Percentiles rank a stretch among this genome's conserved stretches.
Evolutionary conservation across 2,797 vertebrate genomes (phyloP).

Genomic region (Sebastes cheni): DNA sequence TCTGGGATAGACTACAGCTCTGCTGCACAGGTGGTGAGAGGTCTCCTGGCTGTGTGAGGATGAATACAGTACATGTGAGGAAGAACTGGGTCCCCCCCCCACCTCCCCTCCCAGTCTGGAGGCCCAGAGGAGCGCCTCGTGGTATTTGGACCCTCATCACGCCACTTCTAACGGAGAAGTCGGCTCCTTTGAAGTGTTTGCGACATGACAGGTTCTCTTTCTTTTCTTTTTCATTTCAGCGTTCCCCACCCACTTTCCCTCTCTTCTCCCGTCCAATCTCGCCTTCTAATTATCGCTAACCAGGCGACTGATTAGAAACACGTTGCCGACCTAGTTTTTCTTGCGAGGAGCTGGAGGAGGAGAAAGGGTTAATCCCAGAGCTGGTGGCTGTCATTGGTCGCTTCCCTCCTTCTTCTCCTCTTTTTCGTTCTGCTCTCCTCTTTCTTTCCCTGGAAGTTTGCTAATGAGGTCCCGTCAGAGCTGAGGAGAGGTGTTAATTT

Average conservation of each 20-base stretch:
- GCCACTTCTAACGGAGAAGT: slow-evolving; percentile 82
- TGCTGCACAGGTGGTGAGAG: slow-evolving; percentile 67
- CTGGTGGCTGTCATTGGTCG: slow-evolving; percentile 87
- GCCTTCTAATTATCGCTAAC: slow-evolving; percentile 88
- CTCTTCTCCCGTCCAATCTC: slow-evolving; percentile 79
- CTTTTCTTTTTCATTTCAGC: slow-evolving; percentile 83
- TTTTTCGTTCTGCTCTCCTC: slow-evolving; percentile 74
- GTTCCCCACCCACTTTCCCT: slow-evolving; percentile 81
- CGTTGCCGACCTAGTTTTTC: slow-evolving; percentile 85
- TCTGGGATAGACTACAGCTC: slow-evolving; percentile 64
- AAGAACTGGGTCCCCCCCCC: slow-evolving; percentile 58
- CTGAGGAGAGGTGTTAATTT: slow-evolving; percentile 89
- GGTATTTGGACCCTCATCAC: slow-evolving; percentile 79
- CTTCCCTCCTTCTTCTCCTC: slow-evolving; percentile 79
- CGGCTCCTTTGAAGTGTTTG: slow-evolving; percentile 84
- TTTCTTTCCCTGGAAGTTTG: slow-evolving; percentile 86
- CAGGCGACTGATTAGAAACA: slow-evolving; percentile 88
- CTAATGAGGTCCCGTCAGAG: slow-evolving; percentile 91
- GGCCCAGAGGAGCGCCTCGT: slow-evolving; percentile 74
- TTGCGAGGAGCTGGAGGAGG: slow-evolving; percentile 71
- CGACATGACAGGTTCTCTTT: slow-evolving; percentile 85
- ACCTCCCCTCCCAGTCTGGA: slow-evolving; percentile 36
- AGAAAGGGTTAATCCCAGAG: slow-evolving; percentile 86
- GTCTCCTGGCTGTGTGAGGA: slow-evolving; percentile 10
- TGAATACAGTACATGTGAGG: slow-evolving; percentile 38